These are phyloP conservation scores for Tetraneura akinire DNA, from an alignment of 1,140 invertebrate species.

Conservation along the genomic window DNA sequence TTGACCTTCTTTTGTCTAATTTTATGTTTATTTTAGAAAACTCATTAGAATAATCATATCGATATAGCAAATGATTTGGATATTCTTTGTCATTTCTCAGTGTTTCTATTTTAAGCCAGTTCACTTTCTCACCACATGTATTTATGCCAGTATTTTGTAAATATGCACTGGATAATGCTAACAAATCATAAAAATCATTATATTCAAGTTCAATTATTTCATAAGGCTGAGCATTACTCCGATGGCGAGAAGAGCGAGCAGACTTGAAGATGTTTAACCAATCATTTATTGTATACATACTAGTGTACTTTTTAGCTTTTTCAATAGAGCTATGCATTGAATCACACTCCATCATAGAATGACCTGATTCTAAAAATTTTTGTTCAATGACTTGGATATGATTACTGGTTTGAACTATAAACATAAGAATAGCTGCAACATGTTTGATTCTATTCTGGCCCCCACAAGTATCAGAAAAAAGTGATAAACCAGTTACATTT, in stretches of 20 bases:
- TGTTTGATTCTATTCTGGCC: conserved; percentile 25
- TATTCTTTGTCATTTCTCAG: not conserved
- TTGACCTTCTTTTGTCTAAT: conserved; percentile 1
- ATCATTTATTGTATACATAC: conserved; percentile 19
- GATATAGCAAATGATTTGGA: not conserved
- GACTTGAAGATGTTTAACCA: conserved; percentile 33
- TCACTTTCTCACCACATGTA: too few species aligned
- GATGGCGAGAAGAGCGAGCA: not conserved
- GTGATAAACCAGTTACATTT: not conserved
- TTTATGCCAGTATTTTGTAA: not conserved
- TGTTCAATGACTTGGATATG: conserved; percentile 54
- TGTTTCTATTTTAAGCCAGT: too few species aligned
- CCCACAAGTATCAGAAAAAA: conserved; percentile 37
- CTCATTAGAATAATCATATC: too few species aligned
- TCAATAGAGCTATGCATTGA: conserved; percentile 52
- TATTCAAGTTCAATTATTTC: too few species aligned
- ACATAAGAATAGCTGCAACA: not conserved
- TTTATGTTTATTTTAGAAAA: not conserved
- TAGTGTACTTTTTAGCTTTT: conserved; percentile 28
- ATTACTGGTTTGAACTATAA: conserved; percentile 11
- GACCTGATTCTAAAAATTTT: conserved; percentile 54
- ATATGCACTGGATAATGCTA: not conserved
- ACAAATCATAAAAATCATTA: too few species aligned
- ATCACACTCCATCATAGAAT: conserved; percentile 55
- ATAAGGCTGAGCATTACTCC: conserved; percentile 6